Conservation (phyloP, 2,797 vertebrate genomes). For the Thamnophis elegans region DNA sequence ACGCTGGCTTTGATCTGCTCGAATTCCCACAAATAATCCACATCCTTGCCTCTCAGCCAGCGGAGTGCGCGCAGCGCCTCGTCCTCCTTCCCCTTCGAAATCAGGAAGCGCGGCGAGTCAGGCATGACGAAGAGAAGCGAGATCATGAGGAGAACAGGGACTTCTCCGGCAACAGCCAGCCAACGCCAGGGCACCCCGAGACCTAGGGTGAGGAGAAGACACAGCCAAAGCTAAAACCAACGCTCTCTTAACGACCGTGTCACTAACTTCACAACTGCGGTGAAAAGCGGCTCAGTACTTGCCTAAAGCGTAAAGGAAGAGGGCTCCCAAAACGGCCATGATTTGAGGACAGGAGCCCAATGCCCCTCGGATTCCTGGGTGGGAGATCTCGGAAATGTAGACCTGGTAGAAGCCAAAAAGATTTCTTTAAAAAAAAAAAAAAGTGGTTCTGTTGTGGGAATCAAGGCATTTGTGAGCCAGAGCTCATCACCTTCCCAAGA, state of each 20-base stretch:
- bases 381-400: conserved; percentile 94
- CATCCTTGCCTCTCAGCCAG: conserved; percentile 82
- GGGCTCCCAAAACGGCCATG: conserved; percentile 87
- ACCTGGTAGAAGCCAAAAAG: conserved; percentile 74
- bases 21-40: conserved; percentile 74
- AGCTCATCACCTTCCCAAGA: not conserved
- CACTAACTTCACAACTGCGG: no score
- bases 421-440: no score
- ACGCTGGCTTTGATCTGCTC: conserved; percentile 74
- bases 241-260: no score
- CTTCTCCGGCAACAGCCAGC: conserved; percentile 84
- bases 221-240: no score
- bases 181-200: conserved; percentile 87
- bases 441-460: not conserved
- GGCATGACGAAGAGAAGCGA: conserved; percentile 87
- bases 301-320: conserved; percentile 84
- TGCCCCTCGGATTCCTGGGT: conserved; percentile 80
- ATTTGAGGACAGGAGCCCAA: conserved; percentile 92
- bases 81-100: conserved; percentile 75
- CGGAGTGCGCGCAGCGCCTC: conserved; percentile 77
- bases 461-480: not conserved
- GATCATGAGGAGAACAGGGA: conserved; percentile 82
- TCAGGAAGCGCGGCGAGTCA: conserved; percentile 87
- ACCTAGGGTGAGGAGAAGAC: conserved; percentile 64
- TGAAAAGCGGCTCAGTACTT: conserved; percentile 52